Percentiles rank a stretch among this genome's conserved stretches.
phyloP scores from a whole-genome alignment of 2,888 invertebrate genomes.

The Xylota segnis region DNA sequence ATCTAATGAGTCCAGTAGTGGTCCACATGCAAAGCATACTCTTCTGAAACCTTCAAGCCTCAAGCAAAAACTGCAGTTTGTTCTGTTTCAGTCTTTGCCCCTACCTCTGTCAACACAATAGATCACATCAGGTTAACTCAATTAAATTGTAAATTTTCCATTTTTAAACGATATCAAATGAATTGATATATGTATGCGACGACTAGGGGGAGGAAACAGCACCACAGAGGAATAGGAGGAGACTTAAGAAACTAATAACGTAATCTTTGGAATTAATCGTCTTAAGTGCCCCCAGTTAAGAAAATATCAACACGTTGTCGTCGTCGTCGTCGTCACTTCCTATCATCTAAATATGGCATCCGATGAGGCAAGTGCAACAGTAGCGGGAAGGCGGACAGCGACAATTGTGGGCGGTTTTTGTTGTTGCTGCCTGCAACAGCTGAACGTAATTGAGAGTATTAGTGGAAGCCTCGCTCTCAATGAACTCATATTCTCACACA shows the following conservation, averaged over 20 bases:
- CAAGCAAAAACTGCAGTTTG: conserved; percentile 14
- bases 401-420: conserved; percentile 45
- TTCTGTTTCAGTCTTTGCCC: conserved; percentile 5
- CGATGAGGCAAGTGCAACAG: conserved; percentile 3
- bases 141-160: conserved; percentile 57
- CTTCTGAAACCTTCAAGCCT: conserved; percentile 14
- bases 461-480: conserved; percentile 67
- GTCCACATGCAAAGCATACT: conserved; percentile 31
- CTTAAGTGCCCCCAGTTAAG: conserved; percentile 66
- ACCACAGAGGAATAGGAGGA: conserved; percentile 18
- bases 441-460: conserved; percentile 54
- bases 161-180: conserved; percentile 52
- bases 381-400: conserved; percentile 13
- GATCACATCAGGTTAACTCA: conserved; percentile 68
- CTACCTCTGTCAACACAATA: conserved; percentile 28
- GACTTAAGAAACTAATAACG: conserved; percentile 52
- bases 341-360: conserved; percentile 16
- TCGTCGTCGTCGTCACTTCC: conserved; percentile 56
- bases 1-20: conserved; percentile 30
- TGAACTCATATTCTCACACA: conserved; percentile 73
- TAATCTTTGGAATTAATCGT: conserved; percentile 64
- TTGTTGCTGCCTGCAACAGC: conserved; percentile 35
- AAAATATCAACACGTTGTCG: conserved; percentile 39
- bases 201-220: neutral
- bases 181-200: conserved; percentile 20